Conservation (phyloP, 1,140 invertebrate genomes). For the Apis florea region DNA sequence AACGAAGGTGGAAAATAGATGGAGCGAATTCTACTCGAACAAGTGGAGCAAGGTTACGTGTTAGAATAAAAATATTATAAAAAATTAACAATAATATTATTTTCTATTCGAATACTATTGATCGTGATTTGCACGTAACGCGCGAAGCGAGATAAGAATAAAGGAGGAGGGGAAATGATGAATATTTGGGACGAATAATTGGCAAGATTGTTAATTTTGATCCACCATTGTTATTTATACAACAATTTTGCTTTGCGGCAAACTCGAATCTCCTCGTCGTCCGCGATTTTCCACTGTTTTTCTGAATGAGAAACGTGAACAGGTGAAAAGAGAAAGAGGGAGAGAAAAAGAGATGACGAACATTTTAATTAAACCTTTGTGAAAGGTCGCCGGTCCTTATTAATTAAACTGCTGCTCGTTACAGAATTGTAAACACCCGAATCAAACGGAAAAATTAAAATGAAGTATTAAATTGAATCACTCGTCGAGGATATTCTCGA, state of each 20-base stretch:
- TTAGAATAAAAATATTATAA: no score
- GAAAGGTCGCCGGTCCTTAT: neutral
- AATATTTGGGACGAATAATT: neutral
- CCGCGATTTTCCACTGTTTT: neutral
- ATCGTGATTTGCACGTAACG: no score
- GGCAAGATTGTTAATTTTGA: neutral
- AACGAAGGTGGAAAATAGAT: no score
- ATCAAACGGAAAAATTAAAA: neutral
- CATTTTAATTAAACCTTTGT: conserved; percentile 12
- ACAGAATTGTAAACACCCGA: neutral
- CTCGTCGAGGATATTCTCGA: neutral
- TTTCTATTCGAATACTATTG: no score
- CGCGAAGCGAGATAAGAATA: no score
- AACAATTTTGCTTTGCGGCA: neutral
- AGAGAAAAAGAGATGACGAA: neutral
- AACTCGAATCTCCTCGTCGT: neutral
- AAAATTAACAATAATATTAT: no score
- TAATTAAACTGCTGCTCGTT: conserved; percentile 1
- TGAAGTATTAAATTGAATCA: neutral
- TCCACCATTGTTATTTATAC: neutral
- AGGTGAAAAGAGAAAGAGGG: neutral
- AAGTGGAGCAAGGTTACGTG: no score
- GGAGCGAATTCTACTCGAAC: no score
- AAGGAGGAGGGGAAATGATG: neutral
- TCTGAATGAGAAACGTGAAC: neutral